Base-by-base conservation (phyloP, 2,113 vertebrate genomes). In the Brachirus orientalis region DNA sequence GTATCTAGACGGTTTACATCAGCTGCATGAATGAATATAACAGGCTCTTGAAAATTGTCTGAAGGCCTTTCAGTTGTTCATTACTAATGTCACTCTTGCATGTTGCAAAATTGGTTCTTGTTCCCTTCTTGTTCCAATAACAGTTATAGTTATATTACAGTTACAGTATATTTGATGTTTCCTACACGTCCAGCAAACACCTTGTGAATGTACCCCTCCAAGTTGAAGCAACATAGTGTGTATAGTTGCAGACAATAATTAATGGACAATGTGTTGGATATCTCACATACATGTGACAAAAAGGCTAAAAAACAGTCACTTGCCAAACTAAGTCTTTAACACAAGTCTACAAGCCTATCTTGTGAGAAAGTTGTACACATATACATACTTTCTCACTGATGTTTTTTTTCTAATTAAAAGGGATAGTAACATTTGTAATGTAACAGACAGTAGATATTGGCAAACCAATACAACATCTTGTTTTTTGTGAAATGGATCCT, bases 131-230 rank as follows among this genome's bases (percentile, higher is more conserved):
- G 43, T 54, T 72, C 58, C 36, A 66, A 36, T 59, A 73, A 28
- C 45, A 2, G 50, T 37, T 37, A 28, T 28, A 12, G 6, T 37
- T 37, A n/a, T n/a, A n/a, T n/a, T n/a, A n/a, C 28, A 28, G 28
- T 28, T 28, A 4, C n/a, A n/a, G n/a, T 28, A 36, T 18, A 10
- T 70, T 74, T 69, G 56, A 72, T 79, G 75, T 72, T 67, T 63
- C 46, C 22, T 44, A 52, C 35, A 28, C 35, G 38, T 75, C 75
- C 69, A 51, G 60, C 41, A 43, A 48, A 72, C 57, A 48, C 43
- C 22, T 73, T 74, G 78, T 79, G 80, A 88, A 82, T 79, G 47
- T 80, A 65, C 79, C 75, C 80, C 82, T 53, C 57, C 35, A 43
- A 59, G 63, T 43, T 66, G 50, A 73, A 77, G 72, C 63, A 65